A percentile compares a stretch with the other conserved stretches of the same genome.
These are phyloP conservation scores for Eurytoma adleriae DNA, from an alignment of 2,888 invertebrate genomes.

Conservation along the genomic window DNA sequence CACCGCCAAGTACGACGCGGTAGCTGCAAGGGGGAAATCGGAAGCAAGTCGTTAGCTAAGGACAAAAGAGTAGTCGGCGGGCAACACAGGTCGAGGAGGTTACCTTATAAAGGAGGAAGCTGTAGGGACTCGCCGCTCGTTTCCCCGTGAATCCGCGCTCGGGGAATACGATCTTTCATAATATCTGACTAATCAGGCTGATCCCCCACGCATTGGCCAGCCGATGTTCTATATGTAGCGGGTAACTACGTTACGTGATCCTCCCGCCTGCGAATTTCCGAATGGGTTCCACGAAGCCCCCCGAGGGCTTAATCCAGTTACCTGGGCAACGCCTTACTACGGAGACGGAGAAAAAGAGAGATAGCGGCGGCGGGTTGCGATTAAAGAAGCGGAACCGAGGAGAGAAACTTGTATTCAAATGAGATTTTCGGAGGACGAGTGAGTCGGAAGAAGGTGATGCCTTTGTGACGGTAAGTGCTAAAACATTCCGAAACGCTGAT, in stretches of 20 bases:
- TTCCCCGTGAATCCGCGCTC: conserved; percentile 12
- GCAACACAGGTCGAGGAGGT: too few relatives aligned
- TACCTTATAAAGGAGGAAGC: background rate
- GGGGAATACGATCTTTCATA: conserved; percentile 38
- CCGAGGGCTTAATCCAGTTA: conserved; percentile 60
- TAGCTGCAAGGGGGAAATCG: too few relatives aligned
- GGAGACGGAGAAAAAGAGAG: background rate
- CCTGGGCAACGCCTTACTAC: conserved; percentile 56
- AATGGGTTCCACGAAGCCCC: conserved; percentile 58
- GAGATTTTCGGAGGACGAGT: background rate
- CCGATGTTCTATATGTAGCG: conserved; percentile 7
- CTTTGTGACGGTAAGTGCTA: too few relatives aligned
- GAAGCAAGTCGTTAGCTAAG: too few relatives aligned
- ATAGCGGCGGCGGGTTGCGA: background rate
- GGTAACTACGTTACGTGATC: conserved; percentile 59
- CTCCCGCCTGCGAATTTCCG: conserved; percentile 46
- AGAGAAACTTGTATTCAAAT: background rate
- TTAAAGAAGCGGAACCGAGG: background rate
- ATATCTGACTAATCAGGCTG: conserved; percentile 29
- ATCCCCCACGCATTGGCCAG: conserved; percentile 17
- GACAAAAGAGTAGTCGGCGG: too few relatives aligned
- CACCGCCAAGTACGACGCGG: too few relatives aligned
- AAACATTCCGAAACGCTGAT: too few relatives aligned
- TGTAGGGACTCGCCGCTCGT: too few relatives aligned
- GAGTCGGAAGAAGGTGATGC: background rate